phyloP scores from a whole-genome alignment of 2,113 vertebrate species.

The Nycticryphes semicollaris region DNA sequence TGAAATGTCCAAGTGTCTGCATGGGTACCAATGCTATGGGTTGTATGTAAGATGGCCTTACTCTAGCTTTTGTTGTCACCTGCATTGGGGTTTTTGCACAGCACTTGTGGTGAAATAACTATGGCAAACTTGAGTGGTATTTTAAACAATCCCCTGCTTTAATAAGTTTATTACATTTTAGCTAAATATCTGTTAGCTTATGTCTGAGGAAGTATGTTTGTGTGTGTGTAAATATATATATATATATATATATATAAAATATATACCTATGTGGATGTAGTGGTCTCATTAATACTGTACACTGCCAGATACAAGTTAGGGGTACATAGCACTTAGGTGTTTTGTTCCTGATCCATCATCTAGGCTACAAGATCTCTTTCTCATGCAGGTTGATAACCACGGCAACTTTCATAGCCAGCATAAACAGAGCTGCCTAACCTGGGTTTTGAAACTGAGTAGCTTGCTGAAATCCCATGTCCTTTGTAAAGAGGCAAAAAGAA shows the following conservation, averaged over 20 bases:
- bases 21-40: neutral
- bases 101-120: neutral
- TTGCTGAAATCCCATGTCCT: neutral
- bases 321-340: rapidly evolving
- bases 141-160: neutral
- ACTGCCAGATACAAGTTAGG: neutral
- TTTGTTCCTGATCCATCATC: neutral
- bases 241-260: neutral
- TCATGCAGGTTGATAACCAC: neutral
- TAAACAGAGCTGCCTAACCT: neutral
- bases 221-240: neutral
- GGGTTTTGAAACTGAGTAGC: neutral
- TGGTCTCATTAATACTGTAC: neutral
- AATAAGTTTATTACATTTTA: neutral
- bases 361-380: neutral
- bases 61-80: neutral
- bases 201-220: neutral
- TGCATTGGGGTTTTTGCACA: neutral
- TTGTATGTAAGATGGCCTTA: neutral
- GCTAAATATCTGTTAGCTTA: neutral
- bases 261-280: neutral
- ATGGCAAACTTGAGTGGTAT: neutral
- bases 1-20: neutral
- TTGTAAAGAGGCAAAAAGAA: neutral
- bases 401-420: neutral